Conservation (phyloP, 2,888 invertebrate genomes). For the Leucophenga maculata region DNA sequence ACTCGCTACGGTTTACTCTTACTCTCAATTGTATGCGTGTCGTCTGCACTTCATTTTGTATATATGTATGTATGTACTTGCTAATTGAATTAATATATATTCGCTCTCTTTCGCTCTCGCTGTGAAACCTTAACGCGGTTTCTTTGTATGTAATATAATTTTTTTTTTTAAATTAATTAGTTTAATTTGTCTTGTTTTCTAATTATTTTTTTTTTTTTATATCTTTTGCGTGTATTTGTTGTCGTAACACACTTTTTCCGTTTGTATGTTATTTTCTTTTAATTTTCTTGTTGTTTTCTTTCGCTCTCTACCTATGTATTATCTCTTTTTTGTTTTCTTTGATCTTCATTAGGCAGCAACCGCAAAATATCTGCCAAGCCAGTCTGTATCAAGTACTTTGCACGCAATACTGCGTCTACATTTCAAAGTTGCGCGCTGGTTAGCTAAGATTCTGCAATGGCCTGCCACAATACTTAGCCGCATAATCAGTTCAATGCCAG, state of each 20-base stretch:
- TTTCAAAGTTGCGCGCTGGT: conserved; percentile 65
- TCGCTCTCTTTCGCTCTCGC: background rate
- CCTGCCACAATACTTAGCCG: conserved; percentile 68
- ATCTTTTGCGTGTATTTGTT: background rate
- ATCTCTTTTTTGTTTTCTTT: conserved; percentile 43
- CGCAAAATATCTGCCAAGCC: conserved; percentile 63
- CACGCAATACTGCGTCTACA: conserved; percentile 60
- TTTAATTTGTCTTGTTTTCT: background rate
- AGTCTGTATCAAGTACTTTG: conserved; percentile 61
- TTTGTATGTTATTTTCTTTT: conserved; percentile 44
- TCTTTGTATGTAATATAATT: background rate
- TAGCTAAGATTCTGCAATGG: conserved; percentile 69
- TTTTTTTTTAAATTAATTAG: background rate
- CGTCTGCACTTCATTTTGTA: no score
- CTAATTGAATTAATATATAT: no score
- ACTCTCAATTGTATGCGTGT: no score
- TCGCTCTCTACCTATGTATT: conserved; percentile 15
- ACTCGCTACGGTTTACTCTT: no score
- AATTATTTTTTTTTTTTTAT: background rate
- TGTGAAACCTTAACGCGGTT: background rate
- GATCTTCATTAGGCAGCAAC: conserved; percentile 59
- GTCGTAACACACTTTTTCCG: background rate
- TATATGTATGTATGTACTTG: no score
- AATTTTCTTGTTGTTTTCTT: conserved; percentile 49
- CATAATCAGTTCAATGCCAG: conserved; percentile 66